Evolutionary conservation across 2,888 invertebrate species (phyloP).

Genomic region (Apodemia mormo): DNA sequence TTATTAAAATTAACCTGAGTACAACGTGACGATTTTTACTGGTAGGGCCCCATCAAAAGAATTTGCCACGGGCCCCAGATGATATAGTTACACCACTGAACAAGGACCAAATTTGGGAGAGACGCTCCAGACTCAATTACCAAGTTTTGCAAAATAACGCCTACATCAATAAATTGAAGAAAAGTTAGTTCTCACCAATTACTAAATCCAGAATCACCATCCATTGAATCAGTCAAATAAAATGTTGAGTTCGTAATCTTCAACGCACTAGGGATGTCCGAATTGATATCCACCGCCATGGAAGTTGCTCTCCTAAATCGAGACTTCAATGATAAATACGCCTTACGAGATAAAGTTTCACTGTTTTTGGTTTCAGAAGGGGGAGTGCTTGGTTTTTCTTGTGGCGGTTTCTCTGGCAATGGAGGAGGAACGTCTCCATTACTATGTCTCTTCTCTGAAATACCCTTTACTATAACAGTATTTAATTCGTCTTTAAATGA

Average conservation of each 20-base stretch:
- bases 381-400: conserved; percentile 65
- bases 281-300: conserved; percentile 76
- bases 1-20: too few species aligned
- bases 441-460: conserved; percentile 49
- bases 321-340: conserved; percentile 82
- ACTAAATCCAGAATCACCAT: conserved; percentile 84
- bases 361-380: conserved; percentile 62
- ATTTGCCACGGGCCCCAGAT: too few species aligned
- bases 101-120: too few species aligned
- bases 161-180: background rate
- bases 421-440: conserved; percentile 59
- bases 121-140: too few species aligned
- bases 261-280: conserved; percentile 76
- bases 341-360: conserved; percentile 67
- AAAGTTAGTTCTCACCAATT: conserved; percentile 61
- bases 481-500: conserved; percentile 54
- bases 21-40: too few species aligned
- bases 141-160: background rate
- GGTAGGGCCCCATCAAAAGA: too few species aligned
- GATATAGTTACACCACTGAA: too few species aligned
- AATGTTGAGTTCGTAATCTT: conserved; percentile 86
- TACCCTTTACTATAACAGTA: conserved; percentile 9
- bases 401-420: conserved; percentile 59
- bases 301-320: conserved; percentile 83
- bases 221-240: conserved; percentile 85